Base-by-base conservation (phyloP, 2,888 invertebrate species). In the Tanypteryx hageni region DNA sequence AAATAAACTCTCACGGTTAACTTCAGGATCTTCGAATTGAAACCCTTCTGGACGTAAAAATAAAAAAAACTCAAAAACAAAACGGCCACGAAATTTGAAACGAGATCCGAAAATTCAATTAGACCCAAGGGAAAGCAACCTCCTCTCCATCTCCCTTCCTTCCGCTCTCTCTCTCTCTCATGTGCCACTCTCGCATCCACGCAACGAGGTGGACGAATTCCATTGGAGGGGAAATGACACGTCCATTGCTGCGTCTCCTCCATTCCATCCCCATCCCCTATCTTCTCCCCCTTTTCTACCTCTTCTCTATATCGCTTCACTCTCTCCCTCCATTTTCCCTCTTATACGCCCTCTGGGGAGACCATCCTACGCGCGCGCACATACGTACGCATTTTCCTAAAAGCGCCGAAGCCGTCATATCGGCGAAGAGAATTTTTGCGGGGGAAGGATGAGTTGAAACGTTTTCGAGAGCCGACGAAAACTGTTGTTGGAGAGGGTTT, bases 11-110 rank as follows among this genome's bases (percentile, higher is more conserved):
- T 22, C 76, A 13, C 76, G 27, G 22, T 76, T 27, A 76, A 76
- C 22, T 76, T 76, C 76, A 9, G 27, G 86, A 16, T 58, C 89
- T 89, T 89, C 31, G 89, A 89, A 89, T 89, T 64, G 89, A 89
- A 44, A 64, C 31, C 31, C 61, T 58, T n/a, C 31, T 7, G 44
- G n/a, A 86, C 27, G 14, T 14, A 5, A 61, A 86, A 61, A 86
- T 61, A 18, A 89, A 89, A 89, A 22, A 44, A 27, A 56, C 18
- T 44, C n/a, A n/a, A 89, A 64, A 89, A 61, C 44, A 61, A 44
- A 57, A 64, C n/a, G 44, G 64, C 89, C 64, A 89, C 89, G 44
- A 64, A 31, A 44, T 64, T 89, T 56, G 64, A 89, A 44, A 64
- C 64, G 64, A 64, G 64, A 44, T 64, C 31, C 64, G 44, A 61